Evolutionary conservation across 2,888 invertebrate genomes (phyloP).

Genomic region (Lasioglossum marginatum): DNA sequence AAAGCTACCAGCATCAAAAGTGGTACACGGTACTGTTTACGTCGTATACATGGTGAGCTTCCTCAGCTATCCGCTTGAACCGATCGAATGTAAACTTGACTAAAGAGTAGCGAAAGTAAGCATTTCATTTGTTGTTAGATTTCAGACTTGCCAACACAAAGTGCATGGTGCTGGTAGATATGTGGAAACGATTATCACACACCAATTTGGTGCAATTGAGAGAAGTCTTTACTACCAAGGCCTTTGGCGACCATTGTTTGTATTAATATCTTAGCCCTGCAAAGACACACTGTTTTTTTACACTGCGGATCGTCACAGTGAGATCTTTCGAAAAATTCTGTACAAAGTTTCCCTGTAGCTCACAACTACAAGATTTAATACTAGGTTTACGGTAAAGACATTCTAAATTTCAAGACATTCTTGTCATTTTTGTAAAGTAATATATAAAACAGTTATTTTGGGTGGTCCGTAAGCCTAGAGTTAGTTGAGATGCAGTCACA

Average conservation of each 20-base stretch:
- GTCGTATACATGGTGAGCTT: slow-evolving; percentile 92
- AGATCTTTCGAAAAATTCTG: background rate
- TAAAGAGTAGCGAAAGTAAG: slow-evolving; percentile 39
- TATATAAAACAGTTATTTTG: background rate
- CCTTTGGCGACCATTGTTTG: slow-evolving; percentile 98
- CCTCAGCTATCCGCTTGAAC: background rate
- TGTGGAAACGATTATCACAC: slow-evolving; percentile 98
- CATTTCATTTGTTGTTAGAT: slow-evolving; percentile 85
- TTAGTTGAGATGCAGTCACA: background rate
- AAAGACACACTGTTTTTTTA: background rate
- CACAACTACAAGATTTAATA: background rate
- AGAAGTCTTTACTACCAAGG: slow-evolving; percentile 97
- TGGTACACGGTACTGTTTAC: slow-evolving; percentile 93
- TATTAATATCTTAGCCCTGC: slow-evolving; percentile 67
- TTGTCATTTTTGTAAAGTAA: background rate
- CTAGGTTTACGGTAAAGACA: background rate
- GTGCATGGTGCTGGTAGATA: slow-evolving; percentile 93
- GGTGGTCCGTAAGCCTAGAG: background rate
- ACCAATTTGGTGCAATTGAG: slow-evolving; percentile 97
- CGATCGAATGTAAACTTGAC: background rate
- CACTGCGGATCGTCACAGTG: background rate
- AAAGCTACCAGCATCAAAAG: slow-evolving; percentile 95
- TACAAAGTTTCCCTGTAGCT: background rate
- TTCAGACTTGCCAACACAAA: slow-evolving; percentile 93
- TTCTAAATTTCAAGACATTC: background rate